A percentile compares a stretch with the other conserved stretches of the same genome.
Evolutionary conservation across 2,888 invertebrate genomes (phyloP).

Genomic region (Noctua janthe): DNA sequence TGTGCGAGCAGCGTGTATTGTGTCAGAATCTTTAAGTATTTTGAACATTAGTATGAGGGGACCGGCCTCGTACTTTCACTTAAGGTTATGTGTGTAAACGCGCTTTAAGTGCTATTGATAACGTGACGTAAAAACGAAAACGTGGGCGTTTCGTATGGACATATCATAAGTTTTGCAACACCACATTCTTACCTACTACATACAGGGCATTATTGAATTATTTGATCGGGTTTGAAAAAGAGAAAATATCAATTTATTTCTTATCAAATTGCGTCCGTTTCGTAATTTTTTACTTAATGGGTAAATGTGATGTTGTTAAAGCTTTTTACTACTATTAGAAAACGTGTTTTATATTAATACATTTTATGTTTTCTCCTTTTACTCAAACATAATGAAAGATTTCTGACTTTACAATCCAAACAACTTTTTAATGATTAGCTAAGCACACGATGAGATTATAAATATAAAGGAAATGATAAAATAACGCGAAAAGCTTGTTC

Average conservation of each 20-base stretch:
- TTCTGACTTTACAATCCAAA: not conserved
- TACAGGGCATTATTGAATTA: constrained; percentile 50
- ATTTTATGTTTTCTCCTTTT: constrained; percentile 32
- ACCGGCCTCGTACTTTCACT: constrained; percentile 88
- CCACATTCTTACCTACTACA: constrained; percentile 28
- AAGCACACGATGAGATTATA: no score
- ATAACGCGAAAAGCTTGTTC: not conserved
- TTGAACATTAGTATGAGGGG: constrained; percentile 88
- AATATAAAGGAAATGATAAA: not conserved
- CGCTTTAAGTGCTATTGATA: constrained; percentile 85
- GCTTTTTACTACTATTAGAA: constrained; percentile 1
- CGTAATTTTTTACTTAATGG: constrained; percentile 9
- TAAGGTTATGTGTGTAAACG: constrained; percentile 89
- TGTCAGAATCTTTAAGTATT: constrained; percentile 88
- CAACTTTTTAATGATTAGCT: not conserved
- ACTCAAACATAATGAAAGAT: not conserved
- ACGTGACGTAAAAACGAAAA: constrained; percentile 84
- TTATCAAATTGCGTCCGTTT: constrained; percentile 26
- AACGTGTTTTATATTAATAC: constrained; percentile 27
- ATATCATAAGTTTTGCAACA: constrained; percentile 65
- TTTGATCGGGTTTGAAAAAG: constrained; percentile 46
- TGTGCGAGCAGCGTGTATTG: constrained; percentile 83
- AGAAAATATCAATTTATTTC: constrained; percentile 42
- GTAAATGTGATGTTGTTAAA: constrained; percentile 21
- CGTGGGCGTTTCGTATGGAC: constrained; percentile 63